These are phyloP conservation scores for Halictus ligatus DNA, from an alignment of 2,888 invertebrate species.

Conservation along the genomic window DNA sequence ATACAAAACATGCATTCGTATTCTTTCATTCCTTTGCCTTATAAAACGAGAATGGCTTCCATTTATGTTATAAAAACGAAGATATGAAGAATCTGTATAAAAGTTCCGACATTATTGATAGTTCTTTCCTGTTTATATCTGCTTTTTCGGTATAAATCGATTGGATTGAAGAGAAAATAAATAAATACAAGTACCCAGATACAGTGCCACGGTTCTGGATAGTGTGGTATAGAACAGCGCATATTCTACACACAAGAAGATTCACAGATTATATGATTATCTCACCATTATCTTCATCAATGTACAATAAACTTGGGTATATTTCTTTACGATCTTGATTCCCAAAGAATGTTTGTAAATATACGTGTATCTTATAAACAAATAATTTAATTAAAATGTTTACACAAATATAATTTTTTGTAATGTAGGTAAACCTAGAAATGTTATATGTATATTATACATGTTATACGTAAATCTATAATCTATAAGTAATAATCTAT, in stretches of 20 bases:
- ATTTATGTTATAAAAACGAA: slow-evolving; percentile 32
- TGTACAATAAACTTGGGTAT: slow-evolving; percentile 49
- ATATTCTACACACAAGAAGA: slow-evolving; percentile 8
- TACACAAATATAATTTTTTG: slow-evolving; percentile 51
- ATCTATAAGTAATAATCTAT: too few relatives aligned
- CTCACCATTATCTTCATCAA: slow-evolving; percentile 35
- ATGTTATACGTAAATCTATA: slow-evolving; percentile 48
- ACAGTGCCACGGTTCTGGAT: slow-evolving; percentile 17
- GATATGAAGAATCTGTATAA: slow-evolving; percentile 41
- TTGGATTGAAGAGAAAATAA: background rate
- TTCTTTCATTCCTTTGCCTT: slow-evolving; percentile 54
- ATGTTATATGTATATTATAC: slow-evolving; percentile 55
- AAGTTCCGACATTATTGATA: slow-evolving; percentile 18
- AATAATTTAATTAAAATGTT: slow-evolving; percentile 66
- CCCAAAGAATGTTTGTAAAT: slow-evolving; percentile 70
- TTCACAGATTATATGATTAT: slow-evolving; percentile 18
- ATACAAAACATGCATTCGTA: slow-evolving; percentile 21
- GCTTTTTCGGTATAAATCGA: slow-evolving; percentile 29
- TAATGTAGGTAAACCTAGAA: slow-evolving; percentile 55
- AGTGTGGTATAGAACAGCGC: slow-evolving; percentile 22
- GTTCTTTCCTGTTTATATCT: slow-evolving; percentile 36
- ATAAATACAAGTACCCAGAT: slow-evolving; percentile 17
- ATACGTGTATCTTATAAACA: slow-evolving; percentile 56
- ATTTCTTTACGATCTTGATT: slow-evolving; percentile 52
- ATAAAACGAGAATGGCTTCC: slow-evolving; percentile 53